Conservation (phyloP, 2,797 vertebrate genomes). For the Microctenopoma stevenorrisi region DNA sequence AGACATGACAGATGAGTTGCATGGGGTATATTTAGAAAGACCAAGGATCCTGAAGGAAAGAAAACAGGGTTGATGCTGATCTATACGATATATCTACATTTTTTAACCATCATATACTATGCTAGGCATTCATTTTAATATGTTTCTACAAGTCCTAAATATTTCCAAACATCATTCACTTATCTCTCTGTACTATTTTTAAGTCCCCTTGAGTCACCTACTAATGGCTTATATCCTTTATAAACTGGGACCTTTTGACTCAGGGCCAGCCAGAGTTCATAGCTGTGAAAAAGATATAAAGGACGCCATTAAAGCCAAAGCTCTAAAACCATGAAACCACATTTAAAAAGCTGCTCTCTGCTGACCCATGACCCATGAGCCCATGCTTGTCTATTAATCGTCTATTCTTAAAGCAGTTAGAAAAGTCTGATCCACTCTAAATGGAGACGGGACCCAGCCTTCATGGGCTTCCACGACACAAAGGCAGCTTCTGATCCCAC, state of each 20-base stretch:
- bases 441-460: constrained; percentile 78
- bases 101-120: background rate
- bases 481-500: constrained; percentile 81
- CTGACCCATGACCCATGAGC: constrained; percentile 74
- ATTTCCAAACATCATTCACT: background rate
- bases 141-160: constrained; percentile 3
- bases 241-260: constrained; percentile 63
- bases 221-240: constrained; percentile 56
- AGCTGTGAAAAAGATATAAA: constrained; percentile 77
- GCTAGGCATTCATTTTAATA: too few species aligned
- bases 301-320: constrained; percentile 69
- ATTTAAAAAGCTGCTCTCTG: constrained; percentile 78
- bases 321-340: constrained; percentile 77
- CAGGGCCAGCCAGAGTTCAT: constrained; percentile 77
- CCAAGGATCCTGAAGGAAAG: constrained; percentile 5
- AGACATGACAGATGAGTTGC: constrained; percentile 54
- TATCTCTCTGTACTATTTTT: background rate
- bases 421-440: constrained; percentile 84
- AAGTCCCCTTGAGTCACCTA: constrained; percentile 18
- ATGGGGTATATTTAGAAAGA: constrained; percentile 19
- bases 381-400: constrained; percentile 83
- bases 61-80: background rate
- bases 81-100: background rate
- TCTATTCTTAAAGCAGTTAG: constrained; percentile 78
- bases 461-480: constrained; percentile 74